phyloP scores from a whole-genome alignment of 2,113 vertebrate species.

The Alligator mississippiensis region DNA sequence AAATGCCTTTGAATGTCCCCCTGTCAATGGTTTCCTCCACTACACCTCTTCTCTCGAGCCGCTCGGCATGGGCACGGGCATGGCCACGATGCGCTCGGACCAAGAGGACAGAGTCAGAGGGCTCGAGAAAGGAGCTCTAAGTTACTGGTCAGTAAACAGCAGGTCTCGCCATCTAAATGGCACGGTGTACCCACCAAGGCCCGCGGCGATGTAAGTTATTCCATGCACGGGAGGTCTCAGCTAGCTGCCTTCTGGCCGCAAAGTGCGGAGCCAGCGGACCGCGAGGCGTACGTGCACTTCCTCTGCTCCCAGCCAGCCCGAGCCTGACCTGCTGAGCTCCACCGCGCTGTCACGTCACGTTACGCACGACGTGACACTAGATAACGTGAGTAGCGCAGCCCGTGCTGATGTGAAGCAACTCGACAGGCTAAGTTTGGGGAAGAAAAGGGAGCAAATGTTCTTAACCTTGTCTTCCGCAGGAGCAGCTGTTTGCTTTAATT shows the following conservation, averaged over 20 bases:
- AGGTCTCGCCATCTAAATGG: neutral
- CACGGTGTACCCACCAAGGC: neutral
- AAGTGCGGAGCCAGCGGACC: neutral
- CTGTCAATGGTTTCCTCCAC: neutral
- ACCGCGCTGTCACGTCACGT: slow-evolving; percentile 30
- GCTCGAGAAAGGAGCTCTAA: neutral
- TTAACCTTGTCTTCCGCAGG: neutral
- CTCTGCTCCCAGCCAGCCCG: neutral
- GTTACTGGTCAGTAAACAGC: neutral
- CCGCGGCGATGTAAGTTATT: neutral
- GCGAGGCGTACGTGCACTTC: neutral
- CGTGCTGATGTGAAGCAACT: neutral
- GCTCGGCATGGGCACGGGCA: neutral
- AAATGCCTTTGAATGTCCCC: neutral
- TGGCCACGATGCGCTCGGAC: neutral
- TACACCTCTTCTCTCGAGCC: neutral
- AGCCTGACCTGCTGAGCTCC: neutral
- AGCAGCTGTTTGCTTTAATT: neutral
- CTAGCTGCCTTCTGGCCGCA: neutral
- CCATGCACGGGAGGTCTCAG: neutral
- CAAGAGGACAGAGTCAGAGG: neutral
- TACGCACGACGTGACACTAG: neutral
- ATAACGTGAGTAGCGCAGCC: neutral
- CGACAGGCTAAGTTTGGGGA: slow-evolving; percentile 1
- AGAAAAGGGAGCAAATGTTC: neutral